Base-by-base conservation (phyloP, 1,140 invertebrate species). In the Melipona quadrifasciata region DNA sequence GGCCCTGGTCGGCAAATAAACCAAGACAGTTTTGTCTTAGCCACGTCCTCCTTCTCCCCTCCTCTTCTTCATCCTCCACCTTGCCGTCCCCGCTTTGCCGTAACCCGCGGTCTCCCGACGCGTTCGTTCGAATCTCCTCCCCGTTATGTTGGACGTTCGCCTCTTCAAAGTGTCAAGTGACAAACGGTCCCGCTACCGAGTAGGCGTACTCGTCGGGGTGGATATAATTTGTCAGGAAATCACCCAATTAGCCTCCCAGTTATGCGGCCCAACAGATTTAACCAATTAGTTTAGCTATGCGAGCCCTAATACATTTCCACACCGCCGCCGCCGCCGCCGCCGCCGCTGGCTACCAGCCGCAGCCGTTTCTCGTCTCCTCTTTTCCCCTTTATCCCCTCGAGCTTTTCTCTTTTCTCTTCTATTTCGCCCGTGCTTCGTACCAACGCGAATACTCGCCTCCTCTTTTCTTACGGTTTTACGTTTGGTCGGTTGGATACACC, bases 191-290 rank as follows among this genome's bases (percentile, higher is more conserved):
- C 93, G 92, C 92, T 91, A 91, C 83, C 90, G 90, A 92, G 92
- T 92, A 93, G 93, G 93, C 93, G 94, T 92, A 92, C 84, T 93
- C 93, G 93, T 93, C 93, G 91, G 92, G 92, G 91, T 94, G 91
- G 93, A 94, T 95, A 94, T 94, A 95, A 95, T 95, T 95, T 95
- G 94, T 95, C 94, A 95, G 93, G 93, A 93, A 94, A 95, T 94
- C 94, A 95, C 93, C 94, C 94, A 94, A 95, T 95, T 95, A 95
- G 94, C 94, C 94, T 94, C 90, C 93, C 91, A 94, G 94, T 94
- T 95, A 95, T 95, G 94, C 93, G 94, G 93, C 93, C 94, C 94
- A 94, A 94, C 94, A 94, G 94, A 95, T 94, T 95, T 95, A 95
- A 94, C 94, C 94, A 95, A 95, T 95, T 94, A 94, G 94, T 94